A percentile compares a stretch with the other conserved stretches of the same genome.
phyloP scores from a whole-genome alignment of 1,140 invertebrate species.

The Pseudomyrmex cubaensis region DNA sequence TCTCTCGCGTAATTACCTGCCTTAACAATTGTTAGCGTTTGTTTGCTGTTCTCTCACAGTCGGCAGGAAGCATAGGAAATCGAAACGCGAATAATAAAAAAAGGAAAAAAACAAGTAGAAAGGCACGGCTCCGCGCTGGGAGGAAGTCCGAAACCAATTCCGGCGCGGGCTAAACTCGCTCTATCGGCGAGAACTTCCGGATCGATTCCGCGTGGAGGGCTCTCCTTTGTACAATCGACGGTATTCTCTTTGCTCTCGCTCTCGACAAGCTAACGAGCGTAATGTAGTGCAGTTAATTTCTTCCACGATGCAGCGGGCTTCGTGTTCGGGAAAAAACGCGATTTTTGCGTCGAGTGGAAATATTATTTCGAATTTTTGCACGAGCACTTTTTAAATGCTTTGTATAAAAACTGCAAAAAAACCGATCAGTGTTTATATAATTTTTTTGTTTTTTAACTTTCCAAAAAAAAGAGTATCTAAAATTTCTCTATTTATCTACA shows the following conservation, averaged over 20 bases:
- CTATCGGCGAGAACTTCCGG: constrained; percentile 71
- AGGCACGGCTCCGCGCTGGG: constrained; percentile 57
- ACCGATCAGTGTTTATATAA: not conserved
- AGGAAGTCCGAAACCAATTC: constrained; percentile 77
- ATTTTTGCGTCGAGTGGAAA: constrained; percentile 5
- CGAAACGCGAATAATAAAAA: constrained; percentile 76
- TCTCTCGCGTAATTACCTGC: constrained; percentile 60
- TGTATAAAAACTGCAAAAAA: not conserved
- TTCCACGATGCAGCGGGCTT: not conserved
- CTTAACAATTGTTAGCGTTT: constrained; percentile 58
- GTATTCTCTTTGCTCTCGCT: constrained; percentile 52
- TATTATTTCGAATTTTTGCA: not conserved
- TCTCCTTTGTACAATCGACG: constrained; percentile 52
- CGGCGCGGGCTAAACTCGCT: constrained; percentile 66
- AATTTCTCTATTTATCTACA: no score
- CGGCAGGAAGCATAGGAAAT: constrained; percentile 65
- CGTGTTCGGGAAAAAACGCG: constrained; percentile 1
- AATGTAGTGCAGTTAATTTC: constrained; percentile 58
- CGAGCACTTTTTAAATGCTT: constrained; percentile 8
- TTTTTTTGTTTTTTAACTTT: no score
- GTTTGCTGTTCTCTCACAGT: constrained; percentile 74
- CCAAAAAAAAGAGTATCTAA: no score
- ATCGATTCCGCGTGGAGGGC: constrained; percentile 68
- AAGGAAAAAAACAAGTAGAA: constrained; percentile 67
- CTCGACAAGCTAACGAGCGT: constrained; percentile 51